Conservation (phyloP, 2,113 vertebrate genomes). For the Ptilonorhynchus violaceus region DNA sequence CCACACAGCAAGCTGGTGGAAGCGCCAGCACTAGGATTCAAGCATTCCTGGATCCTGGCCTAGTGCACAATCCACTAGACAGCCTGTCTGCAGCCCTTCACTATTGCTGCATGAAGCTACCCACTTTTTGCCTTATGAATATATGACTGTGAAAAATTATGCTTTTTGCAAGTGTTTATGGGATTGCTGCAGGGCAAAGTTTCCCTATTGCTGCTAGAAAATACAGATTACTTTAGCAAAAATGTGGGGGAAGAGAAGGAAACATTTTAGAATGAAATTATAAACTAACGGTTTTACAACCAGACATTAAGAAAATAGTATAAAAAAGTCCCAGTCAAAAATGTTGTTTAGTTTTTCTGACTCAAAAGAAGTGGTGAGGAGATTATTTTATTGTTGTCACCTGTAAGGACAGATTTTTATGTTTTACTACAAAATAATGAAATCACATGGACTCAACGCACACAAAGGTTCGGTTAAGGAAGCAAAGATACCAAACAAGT, state of each 20-base stretch:
- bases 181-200: slow-evolving; percentile 18
- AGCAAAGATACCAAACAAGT: neutral
- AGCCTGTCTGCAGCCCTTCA: slow-evolving; percentile 48
- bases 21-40: slow-evolving; percentile 36
- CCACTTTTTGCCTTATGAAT: slow-evolving; percentile 24
- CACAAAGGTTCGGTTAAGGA: neutral
- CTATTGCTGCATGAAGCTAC: slow-evolving; percentile 18
- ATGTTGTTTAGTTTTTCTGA: neutral
- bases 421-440: neutral
- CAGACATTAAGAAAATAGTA: neutral
- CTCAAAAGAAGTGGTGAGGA: neutral
- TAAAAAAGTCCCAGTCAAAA: neutral
- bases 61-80: slow-evolving; percentile 56
- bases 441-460: neutral
- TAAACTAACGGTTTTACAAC: neutral
- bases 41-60: slow-evolving; percentile 62
- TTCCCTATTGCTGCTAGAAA: neutral
- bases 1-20: slow-evolving; percentile 58
- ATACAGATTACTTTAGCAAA: slow-evolving; percentile 5
- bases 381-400: neutral
- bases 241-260: neutral
- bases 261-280: neutral
- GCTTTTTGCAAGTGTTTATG: slow-evolving; percentile 39
- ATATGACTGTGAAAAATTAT: slow-evolving; percentile 48
- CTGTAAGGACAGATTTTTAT: neutral